Base-by-base conservation (phyloP, 2,113 vertebrate genomes). In the Xiphophorus hellerii region DNA sequence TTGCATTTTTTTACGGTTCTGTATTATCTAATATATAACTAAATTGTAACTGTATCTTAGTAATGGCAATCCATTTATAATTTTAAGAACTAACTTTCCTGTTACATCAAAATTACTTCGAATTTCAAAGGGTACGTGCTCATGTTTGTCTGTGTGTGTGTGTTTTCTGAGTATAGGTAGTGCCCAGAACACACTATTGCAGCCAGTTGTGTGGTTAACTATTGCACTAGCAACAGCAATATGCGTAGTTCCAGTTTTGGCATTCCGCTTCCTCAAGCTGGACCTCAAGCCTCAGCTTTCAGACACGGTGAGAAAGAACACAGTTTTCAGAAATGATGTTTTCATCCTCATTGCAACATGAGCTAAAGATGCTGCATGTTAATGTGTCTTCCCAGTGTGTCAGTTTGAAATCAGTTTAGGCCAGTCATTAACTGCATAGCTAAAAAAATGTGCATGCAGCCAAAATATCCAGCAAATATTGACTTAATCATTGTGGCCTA, bases 261-360 rank as follows among this genome's bases (percentile, higher is more conserved):
- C 97, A 73, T 97, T 98, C 73, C 96, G 97, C 35, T 99, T 99
- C 92, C 97, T 99, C 81, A 97, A 96, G 90, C 91, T 97, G 90
- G 96, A 96, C 87, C 95, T 99, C 79, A 97, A 95, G 73, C 97
- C 97, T 0, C 95, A 96, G 62, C 96, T 98, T 54, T 96, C 97
- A 0, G 97, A 98, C 88, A 97, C 96, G 88, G 97, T 99, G 86
- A 95, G 96, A 85, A 83, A 77, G 84, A 30, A 68, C 33, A 77
- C 75, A 33, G 54, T 72, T 63, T 73, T 22, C 65, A 17, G 37
- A 28, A 22, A 5, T 5, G 71, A 66, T 79, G 51, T 73, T 78
- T 78, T 75, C 66, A 11, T 58, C 33, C 73, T 54, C 31, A 39
- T 81, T 81, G 65, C 78, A 69, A 76, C 76, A 81, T 33, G 25